Percentiles rank a stretch among this genome's conserved stretches.
Evolutionary conservation across 2,888 invertebrate species (phyloP).

Genomic region (Drosophila rellima): DNA sequence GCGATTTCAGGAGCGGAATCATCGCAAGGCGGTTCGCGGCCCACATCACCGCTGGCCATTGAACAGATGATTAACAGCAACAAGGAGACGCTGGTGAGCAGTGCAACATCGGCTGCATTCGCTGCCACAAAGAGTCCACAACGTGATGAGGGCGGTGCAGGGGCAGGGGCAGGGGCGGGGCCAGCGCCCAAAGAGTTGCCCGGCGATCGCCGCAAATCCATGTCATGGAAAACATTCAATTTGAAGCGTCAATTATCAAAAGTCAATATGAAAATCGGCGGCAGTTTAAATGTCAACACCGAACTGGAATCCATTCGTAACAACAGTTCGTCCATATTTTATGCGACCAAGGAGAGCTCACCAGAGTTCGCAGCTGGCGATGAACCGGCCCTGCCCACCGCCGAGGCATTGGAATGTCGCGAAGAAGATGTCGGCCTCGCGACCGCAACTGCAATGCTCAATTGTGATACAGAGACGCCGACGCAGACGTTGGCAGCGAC

Average conservation of each 20-base stretch:
- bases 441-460: slow-evolving; percentile 48
- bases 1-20: slow-evolving; percentile 41
- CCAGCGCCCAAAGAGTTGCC: slow-evolving; percentile 85
- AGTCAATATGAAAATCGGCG: slow-evolving; percentile 87
- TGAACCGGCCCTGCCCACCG: slow-evolving; percentile 19
- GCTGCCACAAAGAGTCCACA: slow-evolving; percentile 75
- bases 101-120: slow-evolving; percentile 51
- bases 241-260: slow-evolving; percentile 93
- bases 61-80: slow-evolving; percentile 60
- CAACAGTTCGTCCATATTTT: slow-evolving; percentile 83
- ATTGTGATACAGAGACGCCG: slow-evolving; percentile 55
- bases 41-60: slow-evolving; percentile 85
- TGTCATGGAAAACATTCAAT: slow-evolving; percentile 92
- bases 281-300: slow-evolving; percentile 73
- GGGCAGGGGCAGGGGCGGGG: background rate
- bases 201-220: slow-evolving; percentile 88
- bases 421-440: slow-evolving; percentile 66
- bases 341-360: slow-evolving; percentile 79
- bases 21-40: slow-evolving; percentile 84
- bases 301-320: slow-evolving; percentile 86
- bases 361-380: slow-evolving; percentile 65
- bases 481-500: slow-evolving; percentile 18
- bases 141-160: slow-evolving; percentile 60
- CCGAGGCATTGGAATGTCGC: slow-evolving; percentile 62
- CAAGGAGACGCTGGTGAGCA: slow-evolving; percentile 83